These are phyloP conservation scores for Heteromyza rotundicornis DNA, from an alignment of 2,888 invertebrate species.

Conservation along the genomic window DNA sequence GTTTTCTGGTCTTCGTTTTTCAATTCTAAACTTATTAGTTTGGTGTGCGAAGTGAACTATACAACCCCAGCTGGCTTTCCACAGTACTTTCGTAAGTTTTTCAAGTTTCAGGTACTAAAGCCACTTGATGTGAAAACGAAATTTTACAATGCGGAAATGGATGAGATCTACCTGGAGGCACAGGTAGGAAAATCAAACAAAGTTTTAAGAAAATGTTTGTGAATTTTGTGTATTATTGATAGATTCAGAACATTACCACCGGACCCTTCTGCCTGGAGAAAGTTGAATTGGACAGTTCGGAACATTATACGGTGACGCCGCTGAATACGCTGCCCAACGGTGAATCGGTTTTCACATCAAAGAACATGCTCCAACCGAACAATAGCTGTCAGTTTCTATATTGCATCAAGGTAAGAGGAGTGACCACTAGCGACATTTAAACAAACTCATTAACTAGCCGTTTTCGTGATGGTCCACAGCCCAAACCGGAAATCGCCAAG, in stretches of 20 bases:
- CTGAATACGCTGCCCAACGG: slow-evolving; percentile 72
- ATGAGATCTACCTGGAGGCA: slow-evolving; percentile 76
- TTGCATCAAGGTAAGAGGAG: slow-evolving; percentile 70
- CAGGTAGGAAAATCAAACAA: slow-evolving; percentile 62
- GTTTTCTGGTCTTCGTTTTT: slow-evolving; percentile 40
- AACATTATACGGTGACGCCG: slow-evolving; percentile 81
- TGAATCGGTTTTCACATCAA: slow-evolving; percentile 78
- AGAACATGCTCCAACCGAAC: slow-evolving; percentile 83
- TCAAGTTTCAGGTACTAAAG: slow-evolving; percentile 95
- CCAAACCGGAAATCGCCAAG: slow-evolving; percentile 75
- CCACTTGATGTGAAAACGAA: slow-evolving; percentile 98
- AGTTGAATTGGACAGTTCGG: slow-evolving; percentile 91
- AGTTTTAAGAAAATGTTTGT: background rate
- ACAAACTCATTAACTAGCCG: background rate
- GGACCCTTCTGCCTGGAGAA: slow-evolving; percentile 93
- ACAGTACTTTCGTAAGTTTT: background rate
- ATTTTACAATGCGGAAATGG: slow-evolving; percentile 92
- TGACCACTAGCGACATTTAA: background rate
- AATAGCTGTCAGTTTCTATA: slow-evolving; percentile 95
- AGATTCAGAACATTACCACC: slow-evolving; percentile 92
- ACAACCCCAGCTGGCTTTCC: slow-evolving; percentile 63
- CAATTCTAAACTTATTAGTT: slow-evolving; percentile 63
- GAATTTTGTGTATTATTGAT: slow-evolving; percentile 38
- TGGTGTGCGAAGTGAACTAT: slow-evolving; percentile 96
- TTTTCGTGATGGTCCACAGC: no score